Evolutionary conservation across 2,797 vertebrate species (phyloP).

Genomic region (Pseudomugil gertrudae): DNA sequence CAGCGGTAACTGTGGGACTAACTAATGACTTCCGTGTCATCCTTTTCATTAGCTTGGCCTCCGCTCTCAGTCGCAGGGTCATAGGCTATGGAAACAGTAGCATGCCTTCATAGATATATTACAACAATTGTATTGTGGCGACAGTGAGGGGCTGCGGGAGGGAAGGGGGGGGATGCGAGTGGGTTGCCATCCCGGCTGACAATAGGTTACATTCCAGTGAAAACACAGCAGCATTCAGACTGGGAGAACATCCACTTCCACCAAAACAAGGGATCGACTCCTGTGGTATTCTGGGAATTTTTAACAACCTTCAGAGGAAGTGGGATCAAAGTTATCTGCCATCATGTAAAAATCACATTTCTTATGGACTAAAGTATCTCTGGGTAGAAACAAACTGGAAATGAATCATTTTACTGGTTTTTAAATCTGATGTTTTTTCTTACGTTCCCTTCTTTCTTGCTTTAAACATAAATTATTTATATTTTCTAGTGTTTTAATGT

Average conservation of each 20-base stretch:
- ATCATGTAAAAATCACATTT: slow-evolving; percentile 7
- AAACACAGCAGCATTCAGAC: slow-evolving; percentile 73
- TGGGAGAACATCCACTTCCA: slow-evolving; percentile 45
- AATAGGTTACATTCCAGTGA: slow-evolving; percentile 73
- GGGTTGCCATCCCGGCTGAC: slow-evolving; percentile 62
- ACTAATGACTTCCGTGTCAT: slow-evolving; percentile 68
- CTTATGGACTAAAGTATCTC: not conserved
- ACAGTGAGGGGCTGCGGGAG: slow-evolving; percentile 29
- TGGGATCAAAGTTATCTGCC: not conserved
- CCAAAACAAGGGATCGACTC: slow-evolving; percentile 64
- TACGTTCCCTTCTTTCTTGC: too few relatives aligned
- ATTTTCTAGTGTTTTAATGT: too few relatives aligned
- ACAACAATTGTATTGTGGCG: slow-evolving; percentile 63
- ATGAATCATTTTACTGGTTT: too few relatives aligned
- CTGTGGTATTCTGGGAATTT: slow-evolving; percentile 53
- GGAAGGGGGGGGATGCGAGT: slow-evolving; percentile 44
- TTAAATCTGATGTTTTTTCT: too few relatives aligned
- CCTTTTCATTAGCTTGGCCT: slow-evolving; percentile 58
- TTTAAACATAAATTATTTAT: too few relatives aligned
- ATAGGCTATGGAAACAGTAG: slow-evolving; percentile 73
- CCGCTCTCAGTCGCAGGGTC: slow-evolving; percentile 61
- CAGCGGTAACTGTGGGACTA: slow-evolving; percentile 45
- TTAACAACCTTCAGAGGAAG: slow-evolving; percentile 16
- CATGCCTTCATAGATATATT: slow-evolving; percentile 64
- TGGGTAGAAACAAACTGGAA: too few relatives aligned